Evolutionary conservation across 2,888 invertebrate species (phyloP).

Genomic region (Pheosia gnoma): DNA sequence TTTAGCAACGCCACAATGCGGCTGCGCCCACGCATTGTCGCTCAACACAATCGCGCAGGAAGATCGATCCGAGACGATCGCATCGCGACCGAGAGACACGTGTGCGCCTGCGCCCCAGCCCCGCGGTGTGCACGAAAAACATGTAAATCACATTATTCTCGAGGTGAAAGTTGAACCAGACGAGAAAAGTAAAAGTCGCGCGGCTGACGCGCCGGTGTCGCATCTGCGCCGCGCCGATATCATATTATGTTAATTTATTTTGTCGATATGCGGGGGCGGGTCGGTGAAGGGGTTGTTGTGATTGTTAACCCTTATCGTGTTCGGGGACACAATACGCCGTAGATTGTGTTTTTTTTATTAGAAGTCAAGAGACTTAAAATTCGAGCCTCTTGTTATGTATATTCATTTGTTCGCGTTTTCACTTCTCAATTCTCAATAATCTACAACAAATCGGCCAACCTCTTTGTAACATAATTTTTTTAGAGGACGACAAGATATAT

Average conservation of each 20-base stretch:
- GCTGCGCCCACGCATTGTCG: constrained; percentile 68
- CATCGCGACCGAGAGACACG: constrained; percentile 45
- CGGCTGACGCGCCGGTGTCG: constrained; percentile 52
- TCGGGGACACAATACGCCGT: constrained; percentile 56
- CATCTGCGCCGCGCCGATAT: constrained; percentile 64
- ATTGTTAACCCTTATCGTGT: constrained; percentile 65
- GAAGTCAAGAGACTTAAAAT: constrained; percentile 65
- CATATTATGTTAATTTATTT: constrained; percentile 63
- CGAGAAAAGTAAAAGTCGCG: constrained; percentile 79
- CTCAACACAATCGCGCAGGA: constrained; percentile 62
- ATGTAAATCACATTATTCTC: constrained; percentile 73
- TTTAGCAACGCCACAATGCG: constrained; percentile 66
- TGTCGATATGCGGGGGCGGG: constrained; percentile 54
- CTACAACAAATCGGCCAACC: constrained; percentile 73
- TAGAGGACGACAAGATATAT: constrained; percentile 67
- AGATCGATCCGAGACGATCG: constrained; percentile 55
- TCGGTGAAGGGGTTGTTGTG: constrained; percentile 61
- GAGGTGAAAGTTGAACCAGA: constrained; percentile 81
- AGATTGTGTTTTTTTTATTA: constrained; percentile 64
- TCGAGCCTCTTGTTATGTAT: constrained; percentile 49
- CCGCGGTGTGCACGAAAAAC: constrained; percentile 46
- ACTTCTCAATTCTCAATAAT: constrained; percentile 67
- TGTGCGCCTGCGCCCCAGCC: constrained; percentile 43
- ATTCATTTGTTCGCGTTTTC: constrained; percentile 63
- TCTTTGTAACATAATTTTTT: constrained; percentile 60